Evolutionary conservation across 2,888 invertebrate species (phyloP).

Genomic region (Stratiomys singularior): DNA sequence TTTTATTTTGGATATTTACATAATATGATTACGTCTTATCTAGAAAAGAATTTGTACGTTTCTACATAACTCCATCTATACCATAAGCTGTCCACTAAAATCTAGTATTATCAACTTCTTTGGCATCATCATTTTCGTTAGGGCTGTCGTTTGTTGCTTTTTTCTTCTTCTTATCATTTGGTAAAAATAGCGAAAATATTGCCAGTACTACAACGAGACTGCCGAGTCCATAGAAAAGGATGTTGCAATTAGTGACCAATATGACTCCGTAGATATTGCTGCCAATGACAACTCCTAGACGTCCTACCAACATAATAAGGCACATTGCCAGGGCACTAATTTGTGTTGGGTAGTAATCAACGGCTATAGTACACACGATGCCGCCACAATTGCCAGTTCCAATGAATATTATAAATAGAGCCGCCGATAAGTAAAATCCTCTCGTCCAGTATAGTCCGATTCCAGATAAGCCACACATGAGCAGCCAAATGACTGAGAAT

Average conservation of each 20-base stretch:
- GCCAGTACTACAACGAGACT: constrained; percentile 53
- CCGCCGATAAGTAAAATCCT: constrained; percentile 70
- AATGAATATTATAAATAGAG: constrained; percentile 70
- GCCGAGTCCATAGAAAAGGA: constrained; percentile 56
- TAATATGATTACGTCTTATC: background rate
- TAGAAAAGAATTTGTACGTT: background rate
- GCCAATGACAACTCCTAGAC: constrained; percentile 61
- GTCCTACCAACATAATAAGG: constrained; percentile 62
- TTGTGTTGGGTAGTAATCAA: constrained; percentile 71
- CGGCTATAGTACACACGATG: constrained; percentile 69
- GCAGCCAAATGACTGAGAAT: constrained; percentile 59
- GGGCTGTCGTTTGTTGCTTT: background rate
- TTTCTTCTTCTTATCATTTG: constrained; percentile 16
- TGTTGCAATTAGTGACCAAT: constrained; percentile 58
- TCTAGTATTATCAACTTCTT: background rate
- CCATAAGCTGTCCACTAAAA: background rate
- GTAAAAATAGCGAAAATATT: constrained; percentile 50
- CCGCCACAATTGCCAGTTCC: constrained; percentile 71
- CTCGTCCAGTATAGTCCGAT: constrained; percentile 71
- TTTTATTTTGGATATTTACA: too few relatives aligned
- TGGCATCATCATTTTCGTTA: background rate
- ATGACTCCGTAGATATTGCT: constrained; percentile 59
- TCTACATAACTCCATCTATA: too few relatives aligned
- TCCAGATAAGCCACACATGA: constrained; percentile 69
- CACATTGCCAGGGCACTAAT: constrained; percentile 65